These are phyloP conservation scores for Pachyseris speciosa DNA, from an alignment of 64 coral and sea anemone genomes.

Conservation along the genomic window DNA sequence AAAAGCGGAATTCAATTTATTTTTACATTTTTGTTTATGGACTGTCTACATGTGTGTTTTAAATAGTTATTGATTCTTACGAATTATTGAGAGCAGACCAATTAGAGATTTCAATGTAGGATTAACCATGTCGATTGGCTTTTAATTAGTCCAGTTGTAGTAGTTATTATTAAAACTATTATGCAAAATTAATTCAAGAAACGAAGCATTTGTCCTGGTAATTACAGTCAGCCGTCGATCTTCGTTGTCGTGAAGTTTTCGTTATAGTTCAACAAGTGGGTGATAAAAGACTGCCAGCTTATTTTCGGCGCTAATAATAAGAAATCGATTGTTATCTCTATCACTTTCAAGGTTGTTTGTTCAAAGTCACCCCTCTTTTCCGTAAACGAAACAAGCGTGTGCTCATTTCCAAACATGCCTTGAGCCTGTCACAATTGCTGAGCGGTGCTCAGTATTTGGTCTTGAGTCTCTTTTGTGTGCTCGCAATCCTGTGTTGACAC, in stretches of 20 bases:
- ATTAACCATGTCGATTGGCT: background rate
- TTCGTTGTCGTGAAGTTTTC: background rate
- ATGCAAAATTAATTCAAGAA: background rate
- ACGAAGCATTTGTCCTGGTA: background rate
- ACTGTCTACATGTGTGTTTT: too few species aligned
- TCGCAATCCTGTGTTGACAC: background rate
- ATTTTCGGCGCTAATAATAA: background rate
- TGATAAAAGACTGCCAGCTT: background rate
- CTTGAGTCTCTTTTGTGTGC: constrained; percentile 33
- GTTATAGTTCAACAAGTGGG: background rate
- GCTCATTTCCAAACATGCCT: background rate
- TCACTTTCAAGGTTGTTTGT: too few species aligned
- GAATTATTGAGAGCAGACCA: background rate
- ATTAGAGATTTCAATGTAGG: constrained; percentile 1
- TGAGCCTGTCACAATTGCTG: constrained; percentile 24
- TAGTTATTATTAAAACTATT: background rate
- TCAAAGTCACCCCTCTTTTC: background rate
- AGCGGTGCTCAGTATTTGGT: constrained; percentile 34
- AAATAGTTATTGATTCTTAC: background rate
- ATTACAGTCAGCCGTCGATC: background rate
- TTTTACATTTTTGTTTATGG: background rate
- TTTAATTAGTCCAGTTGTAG: constrained; percentile 2
- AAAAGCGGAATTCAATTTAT: too few species aligned
- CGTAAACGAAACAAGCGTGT: background rate
- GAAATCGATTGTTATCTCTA: background rate